phyloP scores from a whole-genome alignment of 2,888 invertebrate genomes.

The Hirtodrosophila cameraria region DNA sequence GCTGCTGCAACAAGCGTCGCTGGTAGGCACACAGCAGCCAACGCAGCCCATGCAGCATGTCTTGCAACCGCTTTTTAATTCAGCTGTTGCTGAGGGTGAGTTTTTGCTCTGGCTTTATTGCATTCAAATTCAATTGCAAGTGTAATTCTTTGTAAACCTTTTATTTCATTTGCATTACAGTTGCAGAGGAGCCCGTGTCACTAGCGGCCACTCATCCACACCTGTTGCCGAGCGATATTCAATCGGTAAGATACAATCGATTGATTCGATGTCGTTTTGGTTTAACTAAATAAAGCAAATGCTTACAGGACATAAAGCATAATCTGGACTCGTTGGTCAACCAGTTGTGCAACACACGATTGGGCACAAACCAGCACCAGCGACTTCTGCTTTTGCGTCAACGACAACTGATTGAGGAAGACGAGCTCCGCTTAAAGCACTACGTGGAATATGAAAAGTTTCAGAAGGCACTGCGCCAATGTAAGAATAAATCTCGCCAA shows the following conservation, averaged over 20 bases:
- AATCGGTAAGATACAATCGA: conserved; percentile 81
- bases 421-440: conserved; percentile 83
- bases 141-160: not conserved
- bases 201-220: conserved; percentile 83
- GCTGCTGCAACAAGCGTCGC: conserved; percentile 60
- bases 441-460: conserved; percentile 84
- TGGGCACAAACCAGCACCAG: conserved; percentile 83
- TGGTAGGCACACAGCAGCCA: conserved; percentile 60
- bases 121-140: not conserved
- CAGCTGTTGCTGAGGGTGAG: conserved; percentile 65
- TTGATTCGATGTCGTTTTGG: not conserved
- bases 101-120: not conserved
- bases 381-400: conserved; percentile 82
- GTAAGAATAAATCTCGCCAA: conserved; percentile 56
- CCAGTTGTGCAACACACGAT: conserved; percentile 81
- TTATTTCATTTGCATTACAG: conserved; percentile 36
- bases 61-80: conserved; percentile 64
- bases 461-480: conserved; percentile 82
- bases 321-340: conserved; percentile 83
- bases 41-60: conserved; percentile 66
- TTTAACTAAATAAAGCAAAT: not conserved
- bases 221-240: conserved; percentile 82
- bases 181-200: conserved; percentile 82
- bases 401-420: conserved; percentile 84
- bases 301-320: conserved; percentile 82